Evolutionary conservation across 1,140 invertebrate species (phyloP).

Genomic region (Aethina tumida): DNA sequence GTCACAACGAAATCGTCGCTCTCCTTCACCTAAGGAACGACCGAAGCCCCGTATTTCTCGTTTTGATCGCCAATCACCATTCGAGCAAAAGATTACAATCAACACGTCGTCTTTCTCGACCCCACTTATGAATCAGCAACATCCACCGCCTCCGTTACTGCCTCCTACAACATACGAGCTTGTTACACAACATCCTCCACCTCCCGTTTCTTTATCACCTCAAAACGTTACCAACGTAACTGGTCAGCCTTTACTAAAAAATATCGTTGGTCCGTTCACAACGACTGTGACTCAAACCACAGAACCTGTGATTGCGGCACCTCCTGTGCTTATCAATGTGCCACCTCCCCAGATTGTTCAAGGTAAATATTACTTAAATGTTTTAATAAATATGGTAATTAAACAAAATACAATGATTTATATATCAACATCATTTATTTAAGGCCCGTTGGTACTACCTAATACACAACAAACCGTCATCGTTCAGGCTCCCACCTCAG

Average conservation of each 20-base stretch:
- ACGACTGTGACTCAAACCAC: conserved; percentile 7
- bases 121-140: conserved; percentile 2
- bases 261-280: conserved; percentile 11
- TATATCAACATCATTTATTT: no score
- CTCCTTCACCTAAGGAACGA: conserved; percentile 23
- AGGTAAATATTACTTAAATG: conserved; percentile 15
- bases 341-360: conserved; percentile 31
- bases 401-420: no score
- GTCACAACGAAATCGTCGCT: conserved; percentile 16
- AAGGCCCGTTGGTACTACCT: no score
- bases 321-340: conserved; percentile 35
- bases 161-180: conserved; percentile 5
- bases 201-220: not conserved
- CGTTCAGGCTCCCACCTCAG: not conserved
- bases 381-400: no score
- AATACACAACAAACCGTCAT: conserved; percentile 7
- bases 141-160: not conserved
- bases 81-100: conserved; percentile 33
- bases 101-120: conserved; percentile 25
- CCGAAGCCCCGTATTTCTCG: conserved; percentile 19
- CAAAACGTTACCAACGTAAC: conserved; percentile 15
- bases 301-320: conserved; percentile 23
- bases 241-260: conserved; percentile 26
- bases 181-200: not conserved
- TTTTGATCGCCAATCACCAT: conserved; percentile 27